Evolutionary conservation across 2,113 vertebrate species (phyloP).

Genomic region (Coptodon bakossiorum): DNA sequence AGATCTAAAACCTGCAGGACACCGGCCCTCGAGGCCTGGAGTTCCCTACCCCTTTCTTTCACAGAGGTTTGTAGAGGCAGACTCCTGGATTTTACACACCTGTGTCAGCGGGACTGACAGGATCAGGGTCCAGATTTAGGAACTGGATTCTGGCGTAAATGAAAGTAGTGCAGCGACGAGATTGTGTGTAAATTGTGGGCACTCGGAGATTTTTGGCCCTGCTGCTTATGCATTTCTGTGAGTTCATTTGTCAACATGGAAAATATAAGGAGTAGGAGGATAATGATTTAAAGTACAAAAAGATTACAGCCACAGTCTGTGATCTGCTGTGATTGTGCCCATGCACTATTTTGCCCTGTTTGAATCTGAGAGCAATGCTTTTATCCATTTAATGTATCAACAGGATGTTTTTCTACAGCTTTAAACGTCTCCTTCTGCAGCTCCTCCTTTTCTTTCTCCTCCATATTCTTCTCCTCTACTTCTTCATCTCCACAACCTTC

Average conservation of each 20-base stretch:
- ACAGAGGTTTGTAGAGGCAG: not conserved
- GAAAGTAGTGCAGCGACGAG: fast-evolving
- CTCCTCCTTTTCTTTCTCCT: not conserved
- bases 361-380: not conserved
- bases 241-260: not conserved
- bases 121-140: not conserved
- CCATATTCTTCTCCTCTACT: not conserved
- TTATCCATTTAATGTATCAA: not conserved
- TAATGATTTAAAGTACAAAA: not conserved
- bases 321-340: not conserved
- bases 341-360: not conserved
- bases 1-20: not conserved
- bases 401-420: not conserved
- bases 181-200: not conserved
- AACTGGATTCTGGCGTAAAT: not conserved
- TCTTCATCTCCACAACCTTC: not conserved
- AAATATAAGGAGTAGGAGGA: fast-evolving
- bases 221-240: not conserved
- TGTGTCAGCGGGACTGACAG: not conserved
- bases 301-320: not conserved
- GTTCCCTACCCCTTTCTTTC: not conserved
- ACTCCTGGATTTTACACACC: not conserved
- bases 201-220: not conserved
- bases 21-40: not conserved
- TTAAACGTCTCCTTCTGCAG: not conserved